A percentile compares a stretch with the other conserved stretches of the same genome.
These are phyloP conservation scores for Clarias fuscus DNA, from an alignment of 2,797 vertebrate genomes.

Conservation along the genomic window DNA sequence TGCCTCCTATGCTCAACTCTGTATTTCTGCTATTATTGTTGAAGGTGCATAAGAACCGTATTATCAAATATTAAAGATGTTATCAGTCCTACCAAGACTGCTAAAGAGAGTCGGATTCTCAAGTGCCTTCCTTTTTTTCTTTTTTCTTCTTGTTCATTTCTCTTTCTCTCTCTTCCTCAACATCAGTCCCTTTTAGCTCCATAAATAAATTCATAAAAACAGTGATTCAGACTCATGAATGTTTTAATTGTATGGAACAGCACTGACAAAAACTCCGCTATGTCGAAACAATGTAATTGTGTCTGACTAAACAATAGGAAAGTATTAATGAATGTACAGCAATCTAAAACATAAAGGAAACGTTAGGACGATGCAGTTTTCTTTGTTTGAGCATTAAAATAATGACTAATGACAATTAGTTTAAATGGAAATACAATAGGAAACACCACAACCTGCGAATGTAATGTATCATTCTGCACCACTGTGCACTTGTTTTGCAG, in stretches of 20 bases:
- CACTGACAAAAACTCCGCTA: background rate
- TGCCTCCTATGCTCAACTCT: constrained; percentile 60
- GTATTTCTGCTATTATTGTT: constrained; percentile 68
- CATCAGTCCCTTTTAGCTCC: background rate
- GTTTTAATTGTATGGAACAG: background rate
- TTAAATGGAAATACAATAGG: background rate
- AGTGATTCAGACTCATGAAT: background rate
- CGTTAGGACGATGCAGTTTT: background rate
- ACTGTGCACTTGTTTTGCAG: background rate
- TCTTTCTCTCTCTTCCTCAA: constrained; percentile 4
- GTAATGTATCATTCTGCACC: background rate
- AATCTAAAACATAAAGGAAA: background rate
- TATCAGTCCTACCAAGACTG: constrained; percentile 69
- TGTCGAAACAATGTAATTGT: too few relatives aligned
- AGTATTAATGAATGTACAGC: background rate
- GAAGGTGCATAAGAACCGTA: constrained; percentile 68
- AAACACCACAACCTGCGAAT: background rate
- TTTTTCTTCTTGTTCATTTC: constrained; percentile 40
- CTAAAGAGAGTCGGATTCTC: constrained; percentile 59
- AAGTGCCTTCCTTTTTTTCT: constrained; percentile 10
- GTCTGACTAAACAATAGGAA: background rate
- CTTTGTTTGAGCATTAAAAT: constrained; percentile 1
- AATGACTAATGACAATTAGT: background rate
- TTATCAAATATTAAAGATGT: constrained; percentile 83
- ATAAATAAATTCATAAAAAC: constrained; percentile 1